Conservation (phyloP, 2,113 vertebrate genomes). For the Heteronetta atricapilla region DNA sequence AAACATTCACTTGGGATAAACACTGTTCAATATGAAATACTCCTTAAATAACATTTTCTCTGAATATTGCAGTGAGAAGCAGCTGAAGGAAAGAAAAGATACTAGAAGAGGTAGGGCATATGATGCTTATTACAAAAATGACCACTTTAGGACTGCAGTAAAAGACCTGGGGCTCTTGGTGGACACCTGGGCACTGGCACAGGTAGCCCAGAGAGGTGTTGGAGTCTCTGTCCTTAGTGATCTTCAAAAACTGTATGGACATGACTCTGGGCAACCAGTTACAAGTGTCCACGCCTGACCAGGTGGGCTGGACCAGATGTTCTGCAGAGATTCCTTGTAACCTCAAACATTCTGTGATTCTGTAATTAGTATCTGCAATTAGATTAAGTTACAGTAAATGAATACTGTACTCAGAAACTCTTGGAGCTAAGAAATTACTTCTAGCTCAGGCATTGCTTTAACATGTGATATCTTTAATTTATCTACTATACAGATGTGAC, state of each 20-base stretch:
- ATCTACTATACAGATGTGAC: neutral
- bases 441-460: neutral
- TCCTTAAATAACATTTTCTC: neutral
- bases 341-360: neutral
- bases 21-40: neutral
- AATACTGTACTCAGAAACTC: neutral
- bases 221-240: neutral
- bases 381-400: neutral
- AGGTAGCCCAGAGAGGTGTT: neutral
- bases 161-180: neutral
- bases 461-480: neutral
- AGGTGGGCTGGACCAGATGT: neutral
- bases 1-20: neutral
- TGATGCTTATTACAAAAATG: neutral
- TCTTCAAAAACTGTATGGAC: neutral
- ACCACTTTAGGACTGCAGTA: neutral
- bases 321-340: neutral
- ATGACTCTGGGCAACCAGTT: neutral
- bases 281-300: neutral
- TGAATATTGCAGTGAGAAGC: neutral
- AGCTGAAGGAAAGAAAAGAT: neutral
- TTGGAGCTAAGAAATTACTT: neutral
- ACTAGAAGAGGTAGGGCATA: neutral
- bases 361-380: neutral
- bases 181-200: neutral